Evolutionary conservation across 2,797 vertebrate genomes (phyloP), one percentile per base, ranked within the genome.

Genomic region (Acanthurus tractus): DNA sequence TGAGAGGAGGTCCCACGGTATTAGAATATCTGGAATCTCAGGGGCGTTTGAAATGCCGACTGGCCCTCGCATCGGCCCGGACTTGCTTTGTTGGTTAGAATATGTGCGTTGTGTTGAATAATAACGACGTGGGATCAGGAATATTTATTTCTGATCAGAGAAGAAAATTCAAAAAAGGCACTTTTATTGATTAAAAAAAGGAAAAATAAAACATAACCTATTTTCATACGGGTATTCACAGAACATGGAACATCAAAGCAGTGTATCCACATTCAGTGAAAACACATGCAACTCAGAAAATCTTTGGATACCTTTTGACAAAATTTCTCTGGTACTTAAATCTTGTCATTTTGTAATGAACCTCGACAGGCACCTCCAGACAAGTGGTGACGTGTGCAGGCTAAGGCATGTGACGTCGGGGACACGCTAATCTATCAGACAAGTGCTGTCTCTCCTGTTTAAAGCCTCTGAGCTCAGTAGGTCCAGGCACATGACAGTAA

Each of bases 1-100:
- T 90, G 87, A 90, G 89, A 90, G 88, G 82, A 87, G 89, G 88
- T 91, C 87, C 87, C 91, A 92, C 85, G 91, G 90, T 92, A 93
- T 94, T 92, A 88, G 88, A 91, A 91, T 93, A 94, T 91, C 83
- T 89, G 83, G 88, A 94, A 92, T 91, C 85, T 92, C 92, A 91
- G 85, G 86, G 87, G 88, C 42, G 85, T 91, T 93, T 93, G 89
- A 93, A 92, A 93, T 85, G 88, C 90, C 72, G 86, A 64, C 88
- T 77, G 86, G 82, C 80, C 86, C 83, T 85, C 36, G 85, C 76
- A 76, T 85, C 54, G 45, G 84, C 75, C 81, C 55, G 76, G 34
- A 76, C 84, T 85, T 86, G 77, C 88, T 91, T 90, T 90, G 85
- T 91, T 91, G 89, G 57, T 84, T 88, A 49, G 84, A 91, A 89